Percentiles rank a stretch among this genome's conserved stretches.
Evolutionary conservation across 1,140 invertebrate species (phyloP).

Genomic region (Aphelenchoides besseyi): DNA sequence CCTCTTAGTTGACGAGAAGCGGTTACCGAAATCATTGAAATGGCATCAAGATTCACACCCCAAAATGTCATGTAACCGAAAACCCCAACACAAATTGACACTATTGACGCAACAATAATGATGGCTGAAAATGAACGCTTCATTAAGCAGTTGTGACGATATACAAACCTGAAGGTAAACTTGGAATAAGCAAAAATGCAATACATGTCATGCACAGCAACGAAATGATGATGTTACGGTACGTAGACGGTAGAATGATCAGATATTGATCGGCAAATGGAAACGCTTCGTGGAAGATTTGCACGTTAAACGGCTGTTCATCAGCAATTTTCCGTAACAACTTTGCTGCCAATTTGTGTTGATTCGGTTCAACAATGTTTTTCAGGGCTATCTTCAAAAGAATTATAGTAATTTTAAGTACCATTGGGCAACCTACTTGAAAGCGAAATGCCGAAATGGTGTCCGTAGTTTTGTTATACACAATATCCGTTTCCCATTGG

Average conservation of each 20-base stretch:
- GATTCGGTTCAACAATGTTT: constrained; percentile 62
- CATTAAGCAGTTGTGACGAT: too few relatives aligned
- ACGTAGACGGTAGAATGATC: constrained; percentile 63
- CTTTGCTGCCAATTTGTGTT: constrained; percentile 60
- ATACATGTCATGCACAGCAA: constrained; percentile 64
- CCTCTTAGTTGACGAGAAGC: too few relatives aligned
- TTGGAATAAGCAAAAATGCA: constrained; percentile 64
- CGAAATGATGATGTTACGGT: constrained; percentile 65
- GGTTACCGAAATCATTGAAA: constrained; percentile 63
- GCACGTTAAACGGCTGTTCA: constrained; percentile 55
- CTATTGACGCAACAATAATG: constrained; percentile 63
- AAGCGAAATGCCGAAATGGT: constrained; percentile 58
- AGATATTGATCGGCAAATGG: constrained; percentile 63
- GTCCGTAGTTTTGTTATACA: constrained; percentile 43
- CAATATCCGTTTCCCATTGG: constrained; percentile 59
- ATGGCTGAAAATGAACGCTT: constrained; percentile 53
- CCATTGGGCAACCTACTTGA: constrained; percentile 51
- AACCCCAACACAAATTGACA: constrained; percentile 64
- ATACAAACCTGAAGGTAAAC: constrained; percentile 59
- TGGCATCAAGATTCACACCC: constrained; percentile 63
- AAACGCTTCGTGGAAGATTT: constrained; percentile 60
- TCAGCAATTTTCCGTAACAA: constrained; percentile 58
- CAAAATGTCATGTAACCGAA: constrained; percentile 65
- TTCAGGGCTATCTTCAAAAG: constrained; percentile 56
- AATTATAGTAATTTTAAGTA: too few relatives aligned